A percentile compares a stretch with the other conserved stretches of the same genome.
phyloP scores from a whole-genome alignment of 1,140 invertebrate genomes.

The Laodelphax striatellus region DNA sequence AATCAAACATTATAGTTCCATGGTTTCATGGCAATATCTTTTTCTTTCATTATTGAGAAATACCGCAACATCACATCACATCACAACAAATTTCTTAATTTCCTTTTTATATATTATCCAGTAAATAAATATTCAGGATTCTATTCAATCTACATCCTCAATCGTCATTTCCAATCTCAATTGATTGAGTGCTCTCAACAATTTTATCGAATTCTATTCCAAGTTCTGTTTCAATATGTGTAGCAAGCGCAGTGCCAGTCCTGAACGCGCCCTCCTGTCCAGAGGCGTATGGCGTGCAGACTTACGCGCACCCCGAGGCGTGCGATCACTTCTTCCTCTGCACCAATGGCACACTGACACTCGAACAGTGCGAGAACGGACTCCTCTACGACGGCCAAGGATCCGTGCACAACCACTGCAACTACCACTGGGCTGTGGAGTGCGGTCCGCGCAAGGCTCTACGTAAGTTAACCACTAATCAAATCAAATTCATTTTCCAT shows the following conservation, averaged over 20 bases:
- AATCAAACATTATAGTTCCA: too few species aligned
- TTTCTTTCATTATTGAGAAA: too few species aligned
- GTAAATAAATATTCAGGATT: too few species aligned
- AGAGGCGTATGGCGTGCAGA: conserved; percentile 55
- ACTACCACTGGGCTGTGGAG: conserved; percentile 85
- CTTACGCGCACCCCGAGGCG: conserved; percentile 70
- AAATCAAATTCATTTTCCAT: neutral
- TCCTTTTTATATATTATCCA: too few species aligned
- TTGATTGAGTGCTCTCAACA: too few species aligned
- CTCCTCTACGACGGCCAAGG: conserved; percentile 83
- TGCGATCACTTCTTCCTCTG: conserved; percentile 84
- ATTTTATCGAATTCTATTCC: too few species aligned
- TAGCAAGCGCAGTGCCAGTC: conserved; percentile 13
- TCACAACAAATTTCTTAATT: too few species aligned
- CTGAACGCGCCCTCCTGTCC: conserved; percentile 39
- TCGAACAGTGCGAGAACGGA: conserved; percentile 86
- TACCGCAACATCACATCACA: too few species aligned
- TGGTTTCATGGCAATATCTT: too few species aligned
- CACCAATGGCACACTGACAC: conserved; percentile 76
- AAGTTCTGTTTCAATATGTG: too few species aligned
- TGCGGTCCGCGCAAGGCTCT: conserved; percentile 75
- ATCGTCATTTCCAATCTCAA: too few species aligned
- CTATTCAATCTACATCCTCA: too few species aligned
- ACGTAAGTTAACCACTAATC: conserved; percentile 41
- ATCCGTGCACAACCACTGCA: conserved; percentile 80